Conservation (phyloP, 2,113 vertebrate species). For the Passerina amoena region DNA sequence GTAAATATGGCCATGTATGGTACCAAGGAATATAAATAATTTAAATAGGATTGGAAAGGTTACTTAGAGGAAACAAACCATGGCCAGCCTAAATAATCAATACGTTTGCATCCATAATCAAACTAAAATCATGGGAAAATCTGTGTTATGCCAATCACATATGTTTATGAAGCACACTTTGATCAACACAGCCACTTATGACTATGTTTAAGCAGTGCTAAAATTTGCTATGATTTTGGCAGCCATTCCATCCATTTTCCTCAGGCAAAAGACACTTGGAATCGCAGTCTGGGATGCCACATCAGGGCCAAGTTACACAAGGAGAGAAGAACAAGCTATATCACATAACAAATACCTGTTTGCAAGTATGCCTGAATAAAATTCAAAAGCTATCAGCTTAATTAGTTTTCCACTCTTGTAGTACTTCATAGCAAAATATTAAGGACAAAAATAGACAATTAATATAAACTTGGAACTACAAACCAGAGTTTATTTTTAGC, state of each 20-base stretch:
- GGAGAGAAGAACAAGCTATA: not conserved
- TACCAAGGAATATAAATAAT: not conserved
- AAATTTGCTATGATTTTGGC: not conserved
- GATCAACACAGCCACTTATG: not conserved
- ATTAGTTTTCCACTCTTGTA: constrained; percentile 28
- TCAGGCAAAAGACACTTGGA: constrained; percentile 2
- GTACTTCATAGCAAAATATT: constrained; percentile 1
- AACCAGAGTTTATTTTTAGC: constrained; percentile 28
- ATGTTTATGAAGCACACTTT: not conserved
- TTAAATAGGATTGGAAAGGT: not conserved
- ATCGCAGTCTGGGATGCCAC: not conserved
- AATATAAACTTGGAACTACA: constrained; percentile 34
- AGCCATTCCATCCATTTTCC: not conserved
- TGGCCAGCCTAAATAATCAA: not conserved
- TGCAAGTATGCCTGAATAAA: not conserved
- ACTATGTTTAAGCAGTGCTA: not conserved
- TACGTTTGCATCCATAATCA: not conserved
- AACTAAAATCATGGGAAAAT: not conserved
- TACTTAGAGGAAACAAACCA: not conserved
- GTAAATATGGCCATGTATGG: not conserved
- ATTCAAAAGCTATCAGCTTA: not conserved
- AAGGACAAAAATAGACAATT: constrained; percentile 46
- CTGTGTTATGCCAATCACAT: not conserved
- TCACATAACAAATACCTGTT: not conserved
- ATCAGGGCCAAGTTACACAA: not conserved